Percentiles rank a stretch among this genome's conserved stretches.
phyloP scores from a whole-genome alignment of 2,888 invertebrate genomes.

The Heliconius sara region DNA sequence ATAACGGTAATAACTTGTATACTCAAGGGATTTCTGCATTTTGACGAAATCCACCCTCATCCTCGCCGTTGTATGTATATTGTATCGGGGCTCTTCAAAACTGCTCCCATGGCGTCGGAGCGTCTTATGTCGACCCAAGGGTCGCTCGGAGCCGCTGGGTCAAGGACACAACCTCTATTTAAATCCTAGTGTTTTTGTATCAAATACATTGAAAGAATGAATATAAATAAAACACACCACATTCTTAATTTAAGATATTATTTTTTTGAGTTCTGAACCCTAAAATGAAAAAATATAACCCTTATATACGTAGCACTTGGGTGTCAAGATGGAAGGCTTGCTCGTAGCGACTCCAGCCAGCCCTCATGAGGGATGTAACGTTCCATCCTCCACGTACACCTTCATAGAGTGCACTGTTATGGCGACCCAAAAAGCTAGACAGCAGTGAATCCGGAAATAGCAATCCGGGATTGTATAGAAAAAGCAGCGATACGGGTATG shows the following conservation, averaged over 20 bases:
- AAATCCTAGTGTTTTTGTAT: slow-evolving; percentile 17
- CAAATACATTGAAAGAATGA: neutral
- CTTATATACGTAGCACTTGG: too few species aligned
- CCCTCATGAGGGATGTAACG: too few species aligned
- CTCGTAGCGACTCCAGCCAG: too few species aligned
- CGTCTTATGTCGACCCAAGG: slow-evolving; percentile 36
- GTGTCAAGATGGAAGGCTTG: too few species aligned
- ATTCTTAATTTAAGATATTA: neutral
- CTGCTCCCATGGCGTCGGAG: slow-evolving; percentile 39
- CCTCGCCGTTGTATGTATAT: slow-evolving; percentile 14
- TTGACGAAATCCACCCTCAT: slow-evolving; percentile 16
- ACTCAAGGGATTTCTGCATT: slow-evolving; percentile 5
- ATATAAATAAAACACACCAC: neutral
- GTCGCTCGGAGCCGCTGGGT: slow-evolving; percentile 32
- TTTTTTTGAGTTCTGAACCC: neutral
- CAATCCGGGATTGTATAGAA: too few species aligned
- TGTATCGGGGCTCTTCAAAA: slow-evolving; percentile 34
- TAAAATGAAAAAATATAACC: neutral
- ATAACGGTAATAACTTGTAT: slow-evolving; percentile 23
- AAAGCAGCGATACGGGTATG: too few species aligned
- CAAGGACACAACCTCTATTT: slow-evolving; percentile 33
- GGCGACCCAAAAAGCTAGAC: too few species aligned
- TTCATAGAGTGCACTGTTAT: too few species aligned
- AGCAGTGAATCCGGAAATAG: too few species aligned
- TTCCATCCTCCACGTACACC: too few species aligned